These are phyloP conservation scores for Neogale vison DNA, from an alignment of 2,113 vertebrate genomes.

Conservation along the genomic window DNA sequence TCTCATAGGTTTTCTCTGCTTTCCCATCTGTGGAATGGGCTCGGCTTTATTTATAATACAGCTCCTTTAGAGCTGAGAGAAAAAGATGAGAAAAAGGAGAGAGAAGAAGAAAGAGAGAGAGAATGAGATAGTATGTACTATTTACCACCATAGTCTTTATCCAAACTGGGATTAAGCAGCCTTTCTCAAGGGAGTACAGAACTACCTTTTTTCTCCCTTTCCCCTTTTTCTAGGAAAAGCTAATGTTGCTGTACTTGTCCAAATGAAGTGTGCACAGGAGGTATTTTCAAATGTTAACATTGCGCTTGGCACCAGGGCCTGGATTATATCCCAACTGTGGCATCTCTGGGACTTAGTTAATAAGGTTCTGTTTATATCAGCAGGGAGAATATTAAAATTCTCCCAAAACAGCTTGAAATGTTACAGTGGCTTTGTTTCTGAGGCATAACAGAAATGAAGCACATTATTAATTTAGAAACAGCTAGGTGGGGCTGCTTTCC, in stretches of 20 bases:
- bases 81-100: not conserved
- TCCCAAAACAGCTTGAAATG: conserved; percentile 76
- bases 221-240: not conserved
- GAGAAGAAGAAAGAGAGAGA: not conserved
- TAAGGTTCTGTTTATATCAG: conserved; percentile 77
- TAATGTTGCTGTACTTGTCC: not conserved
- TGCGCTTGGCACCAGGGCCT: conserved; percentile 57
- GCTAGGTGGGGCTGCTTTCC: conserved; percentile 44
- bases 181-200: not conserved
- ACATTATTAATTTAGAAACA: conserved; percentile 83
- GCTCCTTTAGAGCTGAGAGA: not conserved
- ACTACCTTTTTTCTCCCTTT: conserved; percentile 1
- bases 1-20: not conserved
- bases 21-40: not conserved
- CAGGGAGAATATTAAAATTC: conserved; percentile 82
- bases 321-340: conserved; percentile 59
- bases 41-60: not conserved
- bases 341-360: conserved; percentile 67
- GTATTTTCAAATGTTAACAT: conserved; percentile 70
- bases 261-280: not conserved
- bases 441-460: conserved; percentile 65
- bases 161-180: not conserved
- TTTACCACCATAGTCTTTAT: not conserved
- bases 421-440: conserved; percentile 68
- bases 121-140: not conserved